phyloP scores from a whole-genome alignment of 2,797 vertebrate genomes.

The Chaetodon trifasciatus region DNA sequence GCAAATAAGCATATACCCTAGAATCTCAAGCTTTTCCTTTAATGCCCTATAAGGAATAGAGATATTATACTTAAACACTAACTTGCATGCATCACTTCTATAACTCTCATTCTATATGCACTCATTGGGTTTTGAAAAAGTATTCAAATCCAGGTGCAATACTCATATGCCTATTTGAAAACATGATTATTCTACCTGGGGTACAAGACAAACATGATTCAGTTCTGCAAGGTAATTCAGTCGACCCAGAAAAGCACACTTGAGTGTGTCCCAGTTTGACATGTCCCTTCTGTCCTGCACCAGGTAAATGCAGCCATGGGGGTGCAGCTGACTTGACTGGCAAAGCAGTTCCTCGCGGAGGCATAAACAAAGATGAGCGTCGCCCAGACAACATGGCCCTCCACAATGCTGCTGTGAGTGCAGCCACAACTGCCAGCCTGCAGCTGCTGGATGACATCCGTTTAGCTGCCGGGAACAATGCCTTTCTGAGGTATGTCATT shows the following conservation, averaged over 20 bases:
- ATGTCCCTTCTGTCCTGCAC: not conserved
- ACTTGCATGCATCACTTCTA: not conserved
- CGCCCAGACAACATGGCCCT: constrained; percentile 61
- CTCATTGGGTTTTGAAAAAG: no score
- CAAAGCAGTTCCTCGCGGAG: constrained; percentile 67
- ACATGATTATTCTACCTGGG: not conserved
- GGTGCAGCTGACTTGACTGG: constrained; percentile 78
- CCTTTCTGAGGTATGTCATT: constrained; percentile 76
- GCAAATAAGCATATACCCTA: not conserved
- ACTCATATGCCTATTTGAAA: not conserved
- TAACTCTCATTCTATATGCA: not conserved
- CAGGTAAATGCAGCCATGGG: constrained; percentile 88
- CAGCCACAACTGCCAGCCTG: constrained; percentile 72
- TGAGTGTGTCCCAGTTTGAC: not conserved
- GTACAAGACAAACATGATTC: not conserved
- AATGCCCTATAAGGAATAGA: no score
- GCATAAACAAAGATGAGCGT: constrained; percentile 83
- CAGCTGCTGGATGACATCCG: constrained; percentile 81
- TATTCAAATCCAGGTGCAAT: no score
- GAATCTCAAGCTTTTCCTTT: not conserved
- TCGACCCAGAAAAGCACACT: not conserved
- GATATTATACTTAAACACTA: not conserved
- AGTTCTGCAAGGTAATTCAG: not conserved
- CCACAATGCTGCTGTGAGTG: constrained; percentile 73
- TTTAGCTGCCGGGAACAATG: constrained; percentile 67